Percentiles rank a stretch among this genome's conserved stretches.
Conservation (phyloP, 1,140 invertebrate genomes). For the Meloidogyne chitwoodi region DNA sequence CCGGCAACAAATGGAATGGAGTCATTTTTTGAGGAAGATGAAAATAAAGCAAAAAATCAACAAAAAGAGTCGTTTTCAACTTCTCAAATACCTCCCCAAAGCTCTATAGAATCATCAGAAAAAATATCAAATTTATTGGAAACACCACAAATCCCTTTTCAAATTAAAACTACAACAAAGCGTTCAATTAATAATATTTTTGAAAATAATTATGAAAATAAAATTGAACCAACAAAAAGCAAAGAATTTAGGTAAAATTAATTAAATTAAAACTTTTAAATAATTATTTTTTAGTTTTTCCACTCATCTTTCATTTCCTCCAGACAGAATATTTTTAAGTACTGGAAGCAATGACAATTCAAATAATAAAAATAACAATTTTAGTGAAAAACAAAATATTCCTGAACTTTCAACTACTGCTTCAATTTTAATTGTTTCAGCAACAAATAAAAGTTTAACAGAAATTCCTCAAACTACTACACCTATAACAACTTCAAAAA, state of each 20-base stretch:
- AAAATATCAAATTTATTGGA: neutral
- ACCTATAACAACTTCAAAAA: constrained; percentile 28
- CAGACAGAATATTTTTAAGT: constrained; percentile 23
- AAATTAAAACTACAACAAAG: neutral
- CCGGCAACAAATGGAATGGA: neutral
- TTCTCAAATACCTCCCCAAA: neutral
- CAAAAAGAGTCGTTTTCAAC: neutral
- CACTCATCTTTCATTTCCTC: constrained; percentile 31
- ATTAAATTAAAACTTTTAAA: neutral
- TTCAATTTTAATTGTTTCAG: constrained; percentile 21
- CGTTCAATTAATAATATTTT: neutral
- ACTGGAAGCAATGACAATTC: neutral
- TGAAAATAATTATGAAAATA: neutral
- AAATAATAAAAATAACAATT: constrained; percentile 16
- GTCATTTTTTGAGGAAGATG: neutral
- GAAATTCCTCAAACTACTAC: constrained; percentile 13
- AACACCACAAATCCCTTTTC: neutral
- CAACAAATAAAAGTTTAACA: constrained; percentile 26
- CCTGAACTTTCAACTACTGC: constrained; percentile 20
- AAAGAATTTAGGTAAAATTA: neutral
- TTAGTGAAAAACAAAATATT: constrained; percentile 14
- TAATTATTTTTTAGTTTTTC: constrained; percentile 25
- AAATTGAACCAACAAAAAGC: neutral
- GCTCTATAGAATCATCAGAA: neutral
- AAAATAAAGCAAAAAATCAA: neutral